Percentiles rank a stretch among this genome's conserved stretches.
These are phyloP conservation scores for Bradypus variegatus DNA, from an alignment of 2,797 vertebrate genomes.

Conservation along the genomic window DNA sequence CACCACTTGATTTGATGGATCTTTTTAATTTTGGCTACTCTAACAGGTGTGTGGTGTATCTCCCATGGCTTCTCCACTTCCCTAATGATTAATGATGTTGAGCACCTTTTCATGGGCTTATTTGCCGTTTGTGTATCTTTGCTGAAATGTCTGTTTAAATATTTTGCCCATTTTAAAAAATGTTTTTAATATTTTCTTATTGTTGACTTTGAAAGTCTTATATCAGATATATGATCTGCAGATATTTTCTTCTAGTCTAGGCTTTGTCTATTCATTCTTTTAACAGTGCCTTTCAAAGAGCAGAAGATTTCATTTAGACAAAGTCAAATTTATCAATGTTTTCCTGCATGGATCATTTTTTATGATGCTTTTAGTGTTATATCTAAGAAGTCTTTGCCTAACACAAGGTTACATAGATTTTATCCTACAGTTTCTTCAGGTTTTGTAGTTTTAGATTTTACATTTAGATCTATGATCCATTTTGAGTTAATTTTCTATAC, in stretches of 20 bases:
- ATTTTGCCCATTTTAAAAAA: neutral
- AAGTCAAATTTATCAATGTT: neutral
- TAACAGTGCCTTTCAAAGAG: neutral
- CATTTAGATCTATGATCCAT: neutral
- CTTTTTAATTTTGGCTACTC: neutral
- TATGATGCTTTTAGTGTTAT: neutral
- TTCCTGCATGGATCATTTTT: neutral
- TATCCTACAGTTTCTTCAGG: neutral
- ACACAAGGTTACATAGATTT: neutral
- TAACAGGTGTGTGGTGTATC: neutral
- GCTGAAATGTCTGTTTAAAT: neutral
- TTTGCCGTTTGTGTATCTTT: neutral
- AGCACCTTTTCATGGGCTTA: neutral
- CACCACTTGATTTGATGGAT: rapidly evolving
- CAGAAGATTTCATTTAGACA: neutral
- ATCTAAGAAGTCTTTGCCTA: neutral
- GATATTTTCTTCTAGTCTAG: neutral
- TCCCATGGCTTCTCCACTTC: neutral
- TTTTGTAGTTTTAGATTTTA: neutral
- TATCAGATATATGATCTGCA: neutral
- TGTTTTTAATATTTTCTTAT: neutral
- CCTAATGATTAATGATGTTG: neutral
- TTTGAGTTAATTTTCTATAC: neutral
- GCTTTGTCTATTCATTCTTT: neutral
- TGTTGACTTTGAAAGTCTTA: neutral